phyloP scores from a whole-genome alignment of 2,797 vertebrate species.

The Myotis pilosus region DNA sequence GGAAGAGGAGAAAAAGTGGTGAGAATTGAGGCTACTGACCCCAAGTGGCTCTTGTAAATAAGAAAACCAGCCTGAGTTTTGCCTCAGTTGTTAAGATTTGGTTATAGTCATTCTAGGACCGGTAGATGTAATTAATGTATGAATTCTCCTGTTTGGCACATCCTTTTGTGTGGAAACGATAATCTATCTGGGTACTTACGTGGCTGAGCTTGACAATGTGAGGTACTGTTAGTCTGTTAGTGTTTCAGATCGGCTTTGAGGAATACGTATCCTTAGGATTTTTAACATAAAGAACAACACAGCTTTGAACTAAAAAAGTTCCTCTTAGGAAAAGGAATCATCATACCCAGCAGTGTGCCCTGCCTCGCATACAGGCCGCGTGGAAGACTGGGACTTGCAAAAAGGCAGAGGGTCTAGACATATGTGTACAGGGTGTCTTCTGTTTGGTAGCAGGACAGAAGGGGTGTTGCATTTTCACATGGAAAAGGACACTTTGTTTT shows the following conservation, averaged over 20 bases:
- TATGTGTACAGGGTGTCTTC: not conserved
- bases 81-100: constrained; percentile 53
- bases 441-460: constrained; percentile 45
- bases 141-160: constrained; percentile 33
- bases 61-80: constrained; percentile 45
- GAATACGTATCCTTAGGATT: constrained; percentile 31
- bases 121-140: constrained; percentile 2
- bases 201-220: constrained; percentile 40
- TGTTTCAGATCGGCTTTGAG: constrained; percentile 54
- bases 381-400: constrained; percentile 28
- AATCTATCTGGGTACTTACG: constrained; percentile 32
- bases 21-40: constrained; percentile 54
- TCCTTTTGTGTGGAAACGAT: constrained; percentile 60
- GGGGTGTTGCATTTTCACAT: constrained; percentile 57
- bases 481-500: constrained; percentile 54
- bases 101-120: constrained; percentile 37
- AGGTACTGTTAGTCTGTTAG: constrained; percentile 61
- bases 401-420: constrained; percentile 22
- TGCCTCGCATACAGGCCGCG: constrained; percentile 1
- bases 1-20: not conserved
- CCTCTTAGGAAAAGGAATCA: not conserved
- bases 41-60: constrained; percentile 56
- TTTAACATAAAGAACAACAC: constrained; percentile 47
- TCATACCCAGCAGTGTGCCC: constrained; percentile 20
- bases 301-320: constrained; percentile 46